phyloP scores from a whole-genome alignment of 2,888 invertebrate species.

The Macaria liturata region DNA sequence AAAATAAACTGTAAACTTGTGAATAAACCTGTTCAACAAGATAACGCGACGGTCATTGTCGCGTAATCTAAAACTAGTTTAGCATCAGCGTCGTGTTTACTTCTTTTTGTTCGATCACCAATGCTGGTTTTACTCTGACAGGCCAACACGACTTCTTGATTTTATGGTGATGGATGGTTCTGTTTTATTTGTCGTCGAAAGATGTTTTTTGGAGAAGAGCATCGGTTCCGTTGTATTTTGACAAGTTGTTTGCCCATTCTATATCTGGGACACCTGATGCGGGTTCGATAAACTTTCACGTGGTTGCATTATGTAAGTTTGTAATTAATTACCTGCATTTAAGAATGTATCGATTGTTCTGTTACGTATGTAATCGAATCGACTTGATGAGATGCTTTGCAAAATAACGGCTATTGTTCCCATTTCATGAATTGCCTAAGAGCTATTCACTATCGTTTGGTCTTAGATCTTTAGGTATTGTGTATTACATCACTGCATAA shows the following conservation, averaged over 20 bases:
- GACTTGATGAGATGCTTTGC: too few relatives aligned
- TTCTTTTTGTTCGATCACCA: conserved; percentile 33
- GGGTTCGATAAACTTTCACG: conserved; percentile 52
- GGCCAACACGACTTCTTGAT: conserved; percentile 25
- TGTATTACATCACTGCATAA: too few relatives aligned
- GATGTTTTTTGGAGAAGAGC: conserved; percentile 44
- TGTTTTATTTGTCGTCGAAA: conserved; percentile 30
- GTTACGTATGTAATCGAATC: not conserved
- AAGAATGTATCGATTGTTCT: conserved; percentile 3
- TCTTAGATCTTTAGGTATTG: too few relatives aligned
- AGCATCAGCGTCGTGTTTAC: conserved; percentile 30
- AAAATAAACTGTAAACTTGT: conserved; percentile 56
- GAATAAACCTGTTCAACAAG: conserved; percentile 60
- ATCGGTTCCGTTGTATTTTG: conserved; percentile 65
- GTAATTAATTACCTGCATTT: not conserved
- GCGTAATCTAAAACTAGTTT: conserved; percentile 52
- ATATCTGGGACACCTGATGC: conserved; percentile 63
- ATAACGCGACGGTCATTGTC: conserved; percentile 68
- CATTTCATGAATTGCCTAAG: too few relatives aligned
- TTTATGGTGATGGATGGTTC: conserved; percentile 38
- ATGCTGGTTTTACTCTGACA: conserved; percentile 38
- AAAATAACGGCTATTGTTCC: too few relatives aligned
- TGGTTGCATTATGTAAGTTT: conserved; percentile 42
- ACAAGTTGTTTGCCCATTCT: conserved; percentile 62
- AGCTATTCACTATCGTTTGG: too few relatives aligned